A percentile compares a stretch with the other conserved stretches of the same genome.
Evolutionary conservation across 2,797 vertebrate genomes (phyloP).

Genomic region (Xiphophorus birchmanni): DNA sequence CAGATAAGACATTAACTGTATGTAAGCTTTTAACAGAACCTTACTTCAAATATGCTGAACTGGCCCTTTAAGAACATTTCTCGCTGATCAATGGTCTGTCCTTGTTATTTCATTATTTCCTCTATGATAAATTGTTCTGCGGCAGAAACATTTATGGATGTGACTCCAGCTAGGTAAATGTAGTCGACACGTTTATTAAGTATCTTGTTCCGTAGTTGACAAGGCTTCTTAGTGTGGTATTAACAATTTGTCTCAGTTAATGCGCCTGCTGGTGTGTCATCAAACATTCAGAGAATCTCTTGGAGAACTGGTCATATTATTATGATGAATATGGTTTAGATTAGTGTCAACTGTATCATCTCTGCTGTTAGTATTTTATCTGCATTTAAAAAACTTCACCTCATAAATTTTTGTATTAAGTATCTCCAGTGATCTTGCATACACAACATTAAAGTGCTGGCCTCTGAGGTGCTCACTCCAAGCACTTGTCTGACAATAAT

Average conservation of each 20-base stretch:
- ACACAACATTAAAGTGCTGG: conserved; percentile 45
- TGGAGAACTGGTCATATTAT: conserved; percentile 1
- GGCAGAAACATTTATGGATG: conserved; percentile 37
- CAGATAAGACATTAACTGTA: background rate
- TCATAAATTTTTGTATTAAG: conserved; percentile 5
- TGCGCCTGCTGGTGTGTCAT: conserved; percentile 33
- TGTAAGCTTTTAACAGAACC: background rate
- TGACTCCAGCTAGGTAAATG: conserved; percentile 44
- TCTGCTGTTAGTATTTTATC: conserved; percentile 21
- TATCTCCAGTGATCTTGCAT: conserved; percentile 13
- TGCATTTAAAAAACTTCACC: background rate
- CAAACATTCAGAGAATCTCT: conserved; percentile 30
- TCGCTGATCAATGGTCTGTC: background rate
- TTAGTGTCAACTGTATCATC: conserved; percentile 15
- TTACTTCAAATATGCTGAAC: background rate
- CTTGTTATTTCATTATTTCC: conserved; percentile 7
- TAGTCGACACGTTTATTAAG: conserved; percentile 5
- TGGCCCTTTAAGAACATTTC: background rate
- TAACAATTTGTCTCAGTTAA: conserved; percentile 42
- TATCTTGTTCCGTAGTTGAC: conserved; percentile 36
- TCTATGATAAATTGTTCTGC: conserved; percentile 47
- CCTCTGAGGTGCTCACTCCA: conserved; percentile 62
- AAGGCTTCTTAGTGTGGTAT: conserved; percentile 23
- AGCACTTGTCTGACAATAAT: conserved; percentile 77
- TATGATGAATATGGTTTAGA: conserved; percentile 15